Evolutionary conservation across 2,888 invertebrate genomes (phyloP), one percentile per base, ranked within the genome.

Genomic region (Spisula subtruncata): DNA sequence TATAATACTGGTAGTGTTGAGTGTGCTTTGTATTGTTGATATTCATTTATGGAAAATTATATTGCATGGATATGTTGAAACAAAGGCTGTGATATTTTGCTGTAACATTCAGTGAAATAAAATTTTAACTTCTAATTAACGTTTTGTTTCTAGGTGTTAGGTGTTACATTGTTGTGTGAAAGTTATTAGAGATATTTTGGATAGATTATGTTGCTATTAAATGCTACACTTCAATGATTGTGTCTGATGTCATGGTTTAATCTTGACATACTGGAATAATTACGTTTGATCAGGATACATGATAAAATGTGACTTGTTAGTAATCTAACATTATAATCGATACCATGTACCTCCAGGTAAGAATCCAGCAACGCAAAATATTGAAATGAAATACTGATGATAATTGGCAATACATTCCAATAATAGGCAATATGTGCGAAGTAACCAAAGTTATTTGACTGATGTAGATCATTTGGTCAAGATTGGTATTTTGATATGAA

Each of bases 331-430:
- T 25, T n/a, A 2, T 1, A 75, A 75, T 75, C 75, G 16, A 75
- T 75, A 75, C 20, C 32, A 75, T 75, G 75, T 75, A 75, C 25
- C 75, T 18, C 16, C 75, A 66, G 75, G 75, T 75, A 75, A 35
- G 51, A 2, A 41, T 5, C 41, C 41, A 41, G 41, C 4, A 6
- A 25, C 6, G 8, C 25, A 25, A n/a, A 2, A 25, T 5, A 10
- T 25, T 66, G 60, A 66, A 66, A 66, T 66, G 1, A 66, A 56
- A 66, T 66, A 66, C 60, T 66, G 60, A 66, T 66, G 60, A 66
- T 66, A 6, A 66, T 66, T 66, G 25, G n/a, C 25, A 25, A 41
- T n/a, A n/a, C n/a, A n/a, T n/a, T n/a, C n/a, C n/a, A n/a, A n/a
- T n/a, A n/a, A n/a, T n/a, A n/a, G n/a, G n/a, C n/a, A n/a, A 60